Evolutionary conservation across 1,140 invertebrate genomes (phyloP), one percentile per base, ranked within the genome.

Genomic region (Batillaria attramentaria): DNA sequence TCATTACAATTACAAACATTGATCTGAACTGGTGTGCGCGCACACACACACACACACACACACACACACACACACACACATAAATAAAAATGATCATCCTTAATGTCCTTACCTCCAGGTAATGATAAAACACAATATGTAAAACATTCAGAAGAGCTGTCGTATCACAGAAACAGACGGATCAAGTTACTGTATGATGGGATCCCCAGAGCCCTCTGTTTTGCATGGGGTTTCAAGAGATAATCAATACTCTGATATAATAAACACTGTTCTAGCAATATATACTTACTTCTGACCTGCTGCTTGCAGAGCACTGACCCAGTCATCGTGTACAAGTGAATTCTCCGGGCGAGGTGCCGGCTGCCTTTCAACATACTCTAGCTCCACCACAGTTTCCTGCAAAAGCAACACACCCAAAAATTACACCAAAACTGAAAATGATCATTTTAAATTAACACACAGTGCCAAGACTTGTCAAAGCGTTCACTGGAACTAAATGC

Each of bases 311-410:
- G 96, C 54, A 28, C 94, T 69, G 95, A 99, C 96, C 98, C 98
- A 99, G 90, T 99, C 97, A 92, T 99, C 96, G 89, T 98, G 97
- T 85, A 97, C 93, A 70, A 99, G 92, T 87, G 95, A 96, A 88
- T 98, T 95, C 88, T 97, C 93, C 18, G 97, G 97, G 87, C 96
- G 93, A 0, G 97, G 98, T 3, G 97, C 94, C 65, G 96, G 95
- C 82, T 95, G 94, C 84, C 95, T 93, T 89, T 97, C 95, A 46
- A 98, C 91, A 92, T 98, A 99, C 92, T 99, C 97, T 72, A 99
- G 92, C 77, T 96, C 94, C 81, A 98, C 91, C 37, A 96, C 94
- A 73, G 83, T 81, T 90, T 92, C 91, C 91, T 92, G 80, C 24
- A 84, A 84, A 60, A 60, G 60, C 50, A 62, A 84, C 18, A 72